phyloP scores from a whole-genome alignment of 2,113 vertebrate genomes.

The Stomatorhinus ivindoensis region DNA sequence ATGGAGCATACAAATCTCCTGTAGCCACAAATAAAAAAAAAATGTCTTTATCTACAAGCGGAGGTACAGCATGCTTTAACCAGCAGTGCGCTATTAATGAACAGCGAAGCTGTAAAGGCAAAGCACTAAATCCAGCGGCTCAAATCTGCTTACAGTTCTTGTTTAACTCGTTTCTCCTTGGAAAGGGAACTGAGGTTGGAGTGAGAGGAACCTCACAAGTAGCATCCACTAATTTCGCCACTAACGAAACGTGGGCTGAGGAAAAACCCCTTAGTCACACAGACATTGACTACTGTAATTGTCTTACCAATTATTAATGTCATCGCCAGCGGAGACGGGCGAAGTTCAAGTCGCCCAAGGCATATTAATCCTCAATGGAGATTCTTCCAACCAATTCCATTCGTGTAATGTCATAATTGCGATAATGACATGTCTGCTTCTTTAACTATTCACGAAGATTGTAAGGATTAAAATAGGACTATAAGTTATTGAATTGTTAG shows the following conservation, averaged over 20 bases:
- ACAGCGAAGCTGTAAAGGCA: neutral
- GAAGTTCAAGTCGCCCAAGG: neutral
- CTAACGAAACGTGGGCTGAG: neutral
- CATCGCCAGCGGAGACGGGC: no score
- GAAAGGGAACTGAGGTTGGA: neutral
- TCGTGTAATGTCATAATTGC: neutral
- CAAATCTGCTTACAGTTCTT: slow-evolving; percentile 21
- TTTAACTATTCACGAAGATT: neutral
- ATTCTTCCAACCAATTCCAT: neutral
- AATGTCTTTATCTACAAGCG: neutral
- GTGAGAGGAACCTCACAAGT: neutral
- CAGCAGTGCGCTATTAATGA: neutral
- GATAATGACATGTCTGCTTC: neutral
- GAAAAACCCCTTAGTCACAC: neutral
- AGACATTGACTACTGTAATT: neutral
- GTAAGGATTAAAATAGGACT: neutral
- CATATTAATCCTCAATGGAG: neutral
- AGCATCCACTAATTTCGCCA: neutral
- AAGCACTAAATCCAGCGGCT: slow-evolving; percentile 34
- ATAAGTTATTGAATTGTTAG: neutral
- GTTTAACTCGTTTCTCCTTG: slow-evolving; percentile 3
- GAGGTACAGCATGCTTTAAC: neutral
- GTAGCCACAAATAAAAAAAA: neutral
- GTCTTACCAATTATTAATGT: neutral
- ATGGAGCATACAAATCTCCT: neutral